Percentiles rank a stretch among this genome's conserved stretches.
phyloP scores from a whole-genome alignment of 2,113 vertebrate genomes.

The Prunella himalayana region DNA sequence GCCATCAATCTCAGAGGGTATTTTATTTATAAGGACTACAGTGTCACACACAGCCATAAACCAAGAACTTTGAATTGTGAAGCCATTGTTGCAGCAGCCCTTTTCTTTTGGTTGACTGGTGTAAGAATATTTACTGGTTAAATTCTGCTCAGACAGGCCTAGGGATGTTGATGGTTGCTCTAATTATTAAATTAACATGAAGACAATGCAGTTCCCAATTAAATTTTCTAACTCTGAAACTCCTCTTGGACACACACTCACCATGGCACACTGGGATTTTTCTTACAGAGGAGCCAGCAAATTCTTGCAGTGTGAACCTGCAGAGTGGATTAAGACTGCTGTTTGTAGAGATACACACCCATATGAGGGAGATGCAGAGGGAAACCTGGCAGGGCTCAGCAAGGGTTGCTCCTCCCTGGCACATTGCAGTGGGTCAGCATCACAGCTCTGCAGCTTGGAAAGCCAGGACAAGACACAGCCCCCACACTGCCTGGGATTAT shows the following conservation, averaged over 20 bases:
- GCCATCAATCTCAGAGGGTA: background rate
- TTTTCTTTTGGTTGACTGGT: background rate
- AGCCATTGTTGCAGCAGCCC: background rate
- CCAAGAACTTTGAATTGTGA: background rate
- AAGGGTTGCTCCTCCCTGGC: background rate
- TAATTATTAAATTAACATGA: background rate
- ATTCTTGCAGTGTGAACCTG: background rate
- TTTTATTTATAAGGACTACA: background rate
- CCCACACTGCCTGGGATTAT: background rate
- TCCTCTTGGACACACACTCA: background rate
- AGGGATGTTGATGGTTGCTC: background rate
- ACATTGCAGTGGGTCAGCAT: background rate
- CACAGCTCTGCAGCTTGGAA: background rate
- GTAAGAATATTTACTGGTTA: background rate
- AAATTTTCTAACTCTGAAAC: background rate
- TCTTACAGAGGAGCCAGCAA: background rate
- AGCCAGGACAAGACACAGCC: background rate
- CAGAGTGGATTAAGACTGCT: background rate
- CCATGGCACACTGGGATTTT: accelerated
- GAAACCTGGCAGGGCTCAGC: background rate
- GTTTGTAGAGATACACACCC: background rate
- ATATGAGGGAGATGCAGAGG: accelerated
- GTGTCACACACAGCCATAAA: background rate
- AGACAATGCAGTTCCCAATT: background rate
- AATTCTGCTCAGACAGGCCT: background rate